Base-by-base conservation (phyloP, 2,888 invertebrate species). In the Bedellia somnulentella region DNA sequence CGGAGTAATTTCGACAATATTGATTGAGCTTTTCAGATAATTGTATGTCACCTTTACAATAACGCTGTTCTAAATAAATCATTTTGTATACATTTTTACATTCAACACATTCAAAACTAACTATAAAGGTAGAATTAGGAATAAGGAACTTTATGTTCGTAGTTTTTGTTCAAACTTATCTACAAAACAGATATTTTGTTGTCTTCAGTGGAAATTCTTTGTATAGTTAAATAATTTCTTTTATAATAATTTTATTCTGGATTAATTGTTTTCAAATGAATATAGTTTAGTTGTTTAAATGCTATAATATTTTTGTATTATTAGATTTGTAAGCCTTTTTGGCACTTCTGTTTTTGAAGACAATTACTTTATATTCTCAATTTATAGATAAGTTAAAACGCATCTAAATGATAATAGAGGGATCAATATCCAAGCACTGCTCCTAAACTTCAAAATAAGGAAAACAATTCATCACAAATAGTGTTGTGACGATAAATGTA, bases 401-500 rank as follows among this genome's bases (percentile, higher is more conserved):
- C 21, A 29, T 29, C 22, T 22, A 16, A 27, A 15, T n/a, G n/a
- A 11, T 29, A 14, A n/a, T n/a, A n/a, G n/a, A n/a, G n/a, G n/a
- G n/a, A n/a, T n/a, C n/a, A n/a, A n/a, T n/a, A n/a, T n/a, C n/a
- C n/a, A n/a, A n/a, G n/a, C n/a, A n/a, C n/a, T n/a, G n/a, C n/a
- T n/a, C n/a, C n/a, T n/a, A n/a, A n/a, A n/a, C n/a, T n/a, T n/a
- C n/a, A n/a, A n/a, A n/a, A n/a, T n/a, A n/a, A n/a, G n/a, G n/a
- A n/a, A n/a, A n/a, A n/a, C n/a, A n/a, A n/a, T n/a, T n/a, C n/a
- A n/a, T n/a, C n/a, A n/a, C n/a, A n/a, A n/a, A n/a, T n/a, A n/a
- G 21, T 29, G 43, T 43, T 44, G 57, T 51, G 60, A 53, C 56
- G 41, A 38, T 33, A 40, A 42, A 37, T 45, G 37, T 32, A 43